Base-by-base conservation (phyloP, 2,888 invertebrate genomes). In the Ethmia dodecea region DNA sequence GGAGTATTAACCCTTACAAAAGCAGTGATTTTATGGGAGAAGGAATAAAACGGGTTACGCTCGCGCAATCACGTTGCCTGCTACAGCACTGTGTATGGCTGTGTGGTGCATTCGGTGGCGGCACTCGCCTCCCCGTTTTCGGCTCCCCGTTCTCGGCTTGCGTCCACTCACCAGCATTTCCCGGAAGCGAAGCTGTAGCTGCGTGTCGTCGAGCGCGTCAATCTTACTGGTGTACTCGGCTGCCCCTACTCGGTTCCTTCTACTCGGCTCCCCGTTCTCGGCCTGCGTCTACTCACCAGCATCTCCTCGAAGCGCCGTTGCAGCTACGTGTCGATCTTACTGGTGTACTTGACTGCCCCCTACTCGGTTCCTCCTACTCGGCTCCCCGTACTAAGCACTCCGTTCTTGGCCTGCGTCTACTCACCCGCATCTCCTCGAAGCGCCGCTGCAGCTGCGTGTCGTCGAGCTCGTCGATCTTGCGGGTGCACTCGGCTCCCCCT, bases 361-460 rank as follows among this genome's bases (percentile, higher is more conserved):
- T 8, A 33, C 89, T 89, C 41, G 89, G 89, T 68, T 91, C 90
- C 44, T 91, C 91, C n/a, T 5, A n/a, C 20, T 20, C 20, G 20
- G 20, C 22, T n/a, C n/a, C n/a, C n/a, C n/a, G n/a, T n/a, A n/a
- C n/a, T n/a, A n/a, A n/a, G n/a, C n/a, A n/a, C n/a, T 0, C n/a
- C 8, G 22, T 8, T 3, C 26, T 26, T 10, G 4, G 5, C 2
- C 13, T n/a, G n/a, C n/a, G n/a, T n/a, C n/a, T 15, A 33, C 83
- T 81, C 56, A 94, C 94, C 87, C 95, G 83, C 90, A 95, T 91
- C 65, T 92, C 91, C 74, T 95, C 95, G 63, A 95, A 94, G 52
- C 90, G 89, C 35, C 89, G 78, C 58, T 91, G 90, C 49, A 94
- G 88, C 54, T 93, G 91, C 13, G 88, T 86, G 42, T 93, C 92